Conservation (phyloP, 1,140 invertebrate genomes). For the Drosophila athabasca region DNA sequence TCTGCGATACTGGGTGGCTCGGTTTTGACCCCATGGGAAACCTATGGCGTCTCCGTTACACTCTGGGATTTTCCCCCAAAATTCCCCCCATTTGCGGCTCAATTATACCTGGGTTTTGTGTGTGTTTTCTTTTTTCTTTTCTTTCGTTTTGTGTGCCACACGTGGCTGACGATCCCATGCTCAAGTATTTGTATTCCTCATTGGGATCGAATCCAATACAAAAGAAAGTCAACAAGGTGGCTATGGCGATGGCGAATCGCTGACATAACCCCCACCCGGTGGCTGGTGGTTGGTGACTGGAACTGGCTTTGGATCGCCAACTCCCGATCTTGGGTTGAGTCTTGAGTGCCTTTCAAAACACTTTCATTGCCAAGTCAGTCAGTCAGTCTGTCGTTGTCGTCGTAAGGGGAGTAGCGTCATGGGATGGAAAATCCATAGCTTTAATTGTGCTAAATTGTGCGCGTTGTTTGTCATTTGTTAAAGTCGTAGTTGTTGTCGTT, state of each 20-base stretch:
- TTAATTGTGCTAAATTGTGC: slow-evolving; percentile 71
- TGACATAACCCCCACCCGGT: slow-evolving; percentile 63
- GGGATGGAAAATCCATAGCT: slow-evolving; percentile 66
- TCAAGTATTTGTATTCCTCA: slow-evolving; percentile 67
- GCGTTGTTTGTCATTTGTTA: slow-evolving; percentile 30
- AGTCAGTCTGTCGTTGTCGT: slow-evolving; percentile 46
- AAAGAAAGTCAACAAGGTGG: slow-evolving; percentile 75
- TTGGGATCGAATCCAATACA: slow-evolving; percentile 12
- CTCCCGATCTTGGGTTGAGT: slow-evolving; percentile 2
- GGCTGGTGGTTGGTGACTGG: background rate
- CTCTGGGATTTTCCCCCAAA: slow-evolving; percentile 27
- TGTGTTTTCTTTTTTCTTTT: slow-evolving; percentile 11
- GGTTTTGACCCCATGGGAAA: slow-evolving; percentile 34
- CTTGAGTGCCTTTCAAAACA: slow-evolving; percentile 49
- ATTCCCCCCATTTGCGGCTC: slow-evolving; percentile 21
- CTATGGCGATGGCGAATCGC: slow-evolving; percentile 33
- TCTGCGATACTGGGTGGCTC: too few relatives aligned
- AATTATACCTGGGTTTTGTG: slow-evolving; percentile 14
- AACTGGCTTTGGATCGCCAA: slow-evolving; percentile 1
- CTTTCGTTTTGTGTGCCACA: slow-evolving; percentile 31
- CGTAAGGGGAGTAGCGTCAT: slow-evolving; percentile 15
- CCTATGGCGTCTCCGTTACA: background rate
- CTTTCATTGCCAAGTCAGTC: slow-evolving; percentile 62
- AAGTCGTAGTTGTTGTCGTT: too few relatives aligned
- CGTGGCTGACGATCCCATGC: slow-evolving; percentile 50